Evolutionary conservation across 2,888 invertebrate genomes (phyloP).

Genomic region (Cetonia aurata): DNA sequence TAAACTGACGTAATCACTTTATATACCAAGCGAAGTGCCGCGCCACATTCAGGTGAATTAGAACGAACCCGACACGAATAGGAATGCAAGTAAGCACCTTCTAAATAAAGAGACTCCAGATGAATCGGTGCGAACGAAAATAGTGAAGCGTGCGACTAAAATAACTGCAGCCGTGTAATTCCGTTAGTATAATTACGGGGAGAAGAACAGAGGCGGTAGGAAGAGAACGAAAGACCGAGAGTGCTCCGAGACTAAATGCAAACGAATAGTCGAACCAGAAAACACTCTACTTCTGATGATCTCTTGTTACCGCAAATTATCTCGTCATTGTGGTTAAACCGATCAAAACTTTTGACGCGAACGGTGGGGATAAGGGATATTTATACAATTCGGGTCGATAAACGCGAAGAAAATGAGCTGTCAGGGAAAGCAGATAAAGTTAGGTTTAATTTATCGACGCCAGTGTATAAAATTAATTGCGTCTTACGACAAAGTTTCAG

Average conservation of each 20-base stretch:
- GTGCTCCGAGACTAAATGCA: slow-evolving; percentile 2
- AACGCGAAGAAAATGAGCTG: slow-evolving; percentile 28
- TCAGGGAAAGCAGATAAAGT: slow-evolving; percentile 12
- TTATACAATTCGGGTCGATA: slow-evolving; percentile 27
- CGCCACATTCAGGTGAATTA: slow-evolving; percentile 15
- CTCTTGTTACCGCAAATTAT: slow-evolving; percentile 33
- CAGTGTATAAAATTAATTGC: background rate
- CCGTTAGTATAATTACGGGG: slow-evolving; percentile 24
- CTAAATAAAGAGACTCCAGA: slow-evolving; percentile 36
- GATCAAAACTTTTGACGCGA: slow-evolving; percentile 34
- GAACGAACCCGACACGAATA: slow-evolving; percentile 13
- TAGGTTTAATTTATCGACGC: background rate
- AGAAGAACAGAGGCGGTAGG: background rate
- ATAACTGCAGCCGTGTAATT: slow-evolving; percentile 35
- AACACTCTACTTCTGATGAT: background rate
- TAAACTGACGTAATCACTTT: too few species aligned
- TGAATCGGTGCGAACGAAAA: slow-evolving; percentile 31
- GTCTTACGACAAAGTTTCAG: too few species aligned
- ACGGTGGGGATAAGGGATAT: background rate
- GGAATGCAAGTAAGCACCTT: slow-evolving; percentile 34
- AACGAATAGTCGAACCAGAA: slow-evolving; percentile 3
- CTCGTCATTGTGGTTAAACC: slow-evolving; percentile 28
- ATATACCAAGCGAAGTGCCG: too few species aligned
- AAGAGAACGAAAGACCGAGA: background rate
- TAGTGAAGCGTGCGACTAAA: slow-evolving; percentile 31